Percentiles rank a stretch among this genome's conserved stretches.
phyloP scores from a whole-genome alignment of 2,888 invertebrate species.

The Phlogophora meticulosa region DNA sequence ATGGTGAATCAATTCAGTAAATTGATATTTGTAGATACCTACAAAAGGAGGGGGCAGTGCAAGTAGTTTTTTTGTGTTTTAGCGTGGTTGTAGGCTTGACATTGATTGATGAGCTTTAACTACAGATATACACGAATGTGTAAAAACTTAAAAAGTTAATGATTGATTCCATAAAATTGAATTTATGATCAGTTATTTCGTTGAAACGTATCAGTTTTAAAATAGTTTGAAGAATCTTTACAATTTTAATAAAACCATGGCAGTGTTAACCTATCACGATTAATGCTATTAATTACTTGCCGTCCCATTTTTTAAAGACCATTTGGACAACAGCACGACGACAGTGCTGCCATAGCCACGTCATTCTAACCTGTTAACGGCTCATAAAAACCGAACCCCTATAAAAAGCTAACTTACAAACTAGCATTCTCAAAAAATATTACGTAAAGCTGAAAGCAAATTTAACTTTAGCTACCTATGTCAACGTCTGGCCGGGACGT shows the following conservation, averaged over 20 bases:
- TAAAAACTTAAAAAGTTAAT: no score
- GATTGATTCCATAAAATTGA: not conserved
- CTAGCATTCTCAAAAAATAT: conserved; percentile 55
- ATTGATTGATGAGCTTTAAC: conserved; percentile 31
- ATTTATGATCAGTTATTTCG: not conserved
- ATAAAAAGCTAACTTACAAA: conserved; percentile 51
- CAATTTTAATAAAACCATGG: not conserved
- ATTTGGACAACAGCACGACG: conserved; percentile 24
- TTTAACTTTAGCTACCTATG: conserved; percentile 79
- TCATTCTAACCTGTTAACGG: conserved; percentile 29
- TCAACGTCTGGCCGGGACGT: conserved; percentile 86
- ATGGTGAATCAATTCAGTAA: conserved; percentile 46
- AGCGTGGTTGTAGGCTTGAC: conserved; percentile 11
- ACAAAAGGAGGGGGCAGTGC: conserved; percentile 28
- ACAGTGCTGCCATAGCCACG: conserved; percentile 22
- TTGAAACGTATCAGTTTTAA: not conserved
- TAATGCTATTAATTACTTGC: conserved; percentile 23
- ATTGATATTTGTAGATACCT: conserved; percentile 36
- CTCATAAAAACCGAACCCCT: conserved; percentile 44
- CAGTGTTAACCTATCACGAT: not conserved
- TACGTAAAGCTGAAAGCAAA: conserved; percentile 63
- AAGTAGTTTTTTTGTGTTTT: not conserved
- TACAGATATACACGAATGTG: not conserved
- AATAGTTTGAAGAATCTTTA: not conserved
- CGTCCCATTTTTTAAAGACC: conserved; percentile 2